A percentile compares a stretch with the other conserved stretches of the same genome.
These are phyloP conservation scores for Cynoglossus semilaevis DNA, from an alignment of 2,113 vertebrate genomes.

Conservation along the genomic window DNA sequence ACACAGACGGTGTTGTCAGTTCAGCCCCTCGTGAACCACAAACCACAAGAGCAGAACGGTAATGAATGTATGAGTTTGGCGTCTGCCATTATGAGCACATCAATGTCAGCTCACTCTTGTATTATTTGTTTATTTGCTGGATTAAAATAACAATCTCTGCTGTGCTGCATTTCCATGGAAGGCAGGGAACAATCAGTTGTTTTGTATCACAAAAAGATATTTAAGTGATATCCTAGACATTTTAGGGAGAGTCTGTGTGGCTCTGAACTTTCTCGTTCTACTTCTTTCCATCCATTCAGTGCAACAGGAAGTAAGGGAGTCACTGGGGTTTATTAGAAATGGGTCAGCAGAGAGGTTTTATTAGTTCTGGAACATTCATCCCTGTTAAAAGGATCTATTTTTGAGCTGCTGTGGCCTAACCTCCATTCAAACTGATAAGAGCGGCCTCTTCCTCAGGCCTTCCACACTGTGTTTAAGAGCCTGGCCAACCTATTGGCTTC, in stretches of 20 bases:
- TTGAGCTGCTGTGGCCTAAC: slow-evolving; percentile 3
- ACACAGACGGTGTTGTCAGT: neutral
- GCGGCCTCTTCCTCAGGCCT: neutral
- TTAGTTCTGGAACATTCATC: slow-evolving; percentile 8
- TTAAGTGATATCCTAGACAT: slow-evolving; percentile 15
- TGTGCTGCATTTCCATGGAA: neutral
- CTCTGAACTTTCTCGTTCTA: slow-evolving; percentile 45
- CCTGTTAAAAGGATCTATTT: slow-evolving; percentile 18
- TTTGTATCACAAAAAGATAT: slow-evolving; percentile 1
- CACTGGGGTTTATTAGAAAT: slow-evolving; percentile 36
- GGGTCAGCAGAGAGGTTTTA: slow-evolving; percentile 40
- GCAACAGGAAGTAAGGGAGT: slow-evolving; percentile 10
- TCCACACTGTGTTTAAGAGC: slow-evolving; percentile 1
- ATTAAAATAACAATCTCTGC: neutral
- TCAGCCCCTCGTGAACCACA: neutral
- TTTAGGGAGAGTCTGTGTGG: slow-evolving; percentile 14
- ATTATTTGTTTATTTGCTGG: neutral
- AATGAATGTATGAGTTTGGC: neutral
- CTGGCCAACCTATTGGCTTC: slow-evolving; percentile 16
- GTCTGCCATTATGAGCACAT: neutral
- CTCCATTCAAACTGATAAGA: slow-evolving; percentile 45
- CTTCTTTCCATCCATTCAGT: slow-evolving; percentile 24
- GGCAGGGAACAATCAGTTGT: neutral
- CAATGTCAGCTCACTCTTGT: neutral
- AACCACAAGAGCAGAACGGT: neutral